Base-by-base conservation (phyloP, 2,113 vertebrate genomes). In the Neolamprologus caudopunctatus region DNA sequence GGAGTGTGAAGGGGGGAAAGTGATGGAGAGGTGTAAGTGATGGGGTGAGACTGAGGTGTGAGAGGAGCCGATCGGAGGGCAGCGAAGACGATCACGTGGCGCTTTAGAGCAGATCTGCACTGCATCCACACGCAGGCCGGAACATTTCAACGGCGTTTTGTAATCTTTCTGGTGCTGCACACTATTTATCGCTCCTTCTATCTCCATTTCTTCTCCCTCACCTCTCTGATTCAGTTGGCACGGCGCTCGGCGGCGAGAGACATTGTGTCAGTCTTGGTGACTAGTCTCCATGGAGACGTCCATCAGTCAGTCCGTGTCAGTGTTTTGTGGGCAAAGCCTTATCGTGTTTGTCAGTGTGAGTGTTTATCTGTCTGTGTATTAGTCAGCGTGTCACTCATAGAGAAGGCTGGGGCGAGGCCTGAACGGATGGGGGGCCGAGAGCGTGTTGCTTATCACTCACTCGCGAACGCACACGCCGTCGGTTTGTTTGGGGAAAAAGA, bases 221-320 rank as follows among this genome's bases (percentile, higher is more conserved):
- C 86, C 66, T 58, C 78, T 75, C 88, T 37, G 85, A 88, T 91
- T 90, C 82, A 47, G 89, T 68, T 83, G 95, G 84, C 85, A 55
- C 37, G 24, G 82, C 68, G 53, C 75, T 84, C 51, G 13, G 82
- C 92, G 58, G 91, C 80, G 84, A 86, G 84, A 95, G 93, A 94
- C 95, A 35, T 42, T 21, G 96, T 95, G 94, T 95, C 94, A 90
- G 94, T 94, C 93, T 90, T 78, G 82, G 92, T 93, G 95, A 94
- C 93, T 87, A 91, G 95, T 95, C 92, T 93, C 96, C 95, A 93
- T 95, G 94, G 96, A 95, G 94, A 96, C 90, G 93, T 96, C 95
- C 92, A 94, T 96, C 95, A 94, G 94, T 96, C 93, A 92, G 93
- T 88, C 90, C 66, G 80, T 88, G 93, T 93, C 93, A 88, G 94